Percentiles rank a stretch among this genome's conserved stretches.
These are phyloP conservation scores for Caerostris extrusa DNA, from an alignment of 1,140 invertebrate genomes.

Conservation along the genomic window DNA sequence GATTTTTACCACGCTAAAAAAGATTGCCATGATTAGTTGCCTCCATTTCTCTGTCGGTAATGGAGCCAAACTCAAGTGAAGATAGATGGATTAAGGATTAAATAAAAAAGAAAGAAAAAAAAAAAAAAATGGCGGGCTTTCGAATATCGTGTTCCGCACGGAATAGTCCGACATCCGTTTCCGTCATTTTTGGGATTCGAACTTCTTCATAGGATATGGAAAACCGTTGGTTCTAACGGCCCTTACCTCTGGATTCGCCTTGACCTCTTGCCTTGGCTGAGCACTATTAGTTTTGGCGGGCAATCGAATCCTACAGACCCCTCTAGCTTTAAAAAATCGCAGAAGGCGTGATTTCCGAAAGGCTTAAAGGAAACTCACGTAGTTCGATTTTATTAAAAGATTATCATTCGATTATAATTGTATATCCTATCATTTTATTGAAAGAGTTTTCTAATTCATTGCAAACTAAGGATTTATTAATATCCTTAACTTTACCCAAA, in stretches of 20 bases:
- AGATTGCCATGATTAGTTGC: slow-evolving; percentile 5
- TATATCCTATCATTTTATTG: too few relatives aligned
- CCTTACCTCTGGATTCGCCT: background rate
- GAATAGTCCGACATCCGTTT: slow-evolving; percentile 45
- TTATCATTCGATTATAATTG: too few relatives aligned
- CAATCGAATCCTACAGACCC: too few relatives aligned
- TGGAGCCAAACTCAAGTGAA: background rate
- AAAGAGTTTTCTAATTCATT: too few relatives aligned
- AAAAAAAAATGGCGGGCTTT: background rate
- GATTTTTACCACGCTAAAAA: background rate
- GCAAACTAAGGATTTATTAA: too few relatives aligned
- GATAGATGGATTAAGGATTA: slow-evolving; percentile 1
- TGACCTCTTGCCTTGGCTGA: background rate
- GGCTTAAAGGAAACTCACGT: too few relatives aligned
- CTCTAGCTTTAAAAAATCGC: too few relatives aligned
- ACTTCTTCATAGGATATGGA: slow-evolving; percentile 66
- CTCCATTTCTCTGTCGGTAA: background rate
- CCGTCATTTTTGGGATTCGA: slow-evolving; percentile 8
- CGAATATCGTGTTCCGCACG: slow-evolving; percentile 43
- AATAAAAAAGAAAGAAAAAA: too few relatives aligned
- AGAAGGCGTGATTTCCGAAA: too few relatives aligned
- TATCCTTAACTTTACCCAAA: too few relatives aligned
- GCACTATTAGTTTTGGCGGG: background rate
- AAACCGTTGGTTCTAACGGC: slow-evolving; percentile 58
- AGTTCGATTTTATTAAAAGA: too few relatives aligned